A percentile compares a stretch with the other conserved stretches of the same genome.
These are phyloP conservation scores for Aphelenchoides avenae DNA, from an alignment of 1,140 invertebrate genomes.

Conservation along the genomic window DNA sequence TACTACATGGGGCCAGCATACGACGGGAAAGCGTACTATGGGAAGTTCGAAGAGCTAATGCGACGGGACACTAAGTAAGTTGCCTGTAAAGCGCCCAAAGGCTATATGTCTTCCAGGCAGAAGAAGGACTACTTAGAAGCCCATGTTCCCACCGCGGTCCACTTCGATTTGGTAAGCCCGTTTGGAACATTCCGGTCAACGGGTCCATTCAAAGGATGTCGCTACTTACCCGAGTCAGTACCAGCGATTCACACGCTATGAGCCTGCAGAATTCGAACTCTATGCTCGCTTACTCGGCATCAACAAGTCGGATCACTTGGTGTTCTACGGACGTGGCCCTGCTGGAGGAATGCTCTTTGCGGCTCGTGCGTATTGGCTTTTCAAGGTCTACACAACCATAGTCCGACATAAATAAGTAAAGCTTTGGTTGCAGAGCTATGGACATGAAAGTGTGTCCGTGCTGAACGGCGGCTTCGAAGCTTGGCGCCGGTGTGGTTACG, in stretches of 20 bases:
- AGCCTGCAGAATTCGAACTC: constrained; percentile 40
- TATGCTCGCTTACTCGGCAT: constrained; percentile 39
- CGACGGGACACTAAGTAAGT: constrained; percentile 10
- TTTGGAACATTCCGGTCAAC: too few relatives aligned
- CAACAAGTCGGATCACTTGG: constrained; percentile 37
- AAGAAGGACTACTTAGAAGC: constrained; percentile 18
- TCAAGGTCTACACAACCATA: too few relatives aligned
- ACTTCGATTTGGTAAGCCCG: constrained; percentile 36
- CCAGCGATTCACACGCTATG: constrained; percentile 39
- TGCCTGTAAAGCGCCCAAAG: too few relatives aligned
- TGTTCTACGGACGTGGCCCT: constrained; percentile 45
- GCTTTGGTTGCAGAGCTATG: constrained; percentile 44
- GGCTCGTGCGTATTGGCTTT: constrained; percentile 27
- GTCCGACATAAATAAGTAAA: too few relatives aligned
- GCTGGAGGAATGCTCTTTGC: constrained; percentile 47
- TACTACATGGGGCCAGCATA: constrained; percentile 25
- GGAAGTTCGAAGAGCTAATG: constrained; percentile 36
- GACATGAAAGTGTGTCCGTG: constrained; percentile 44
- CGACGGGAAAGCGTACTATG: constrained; percentile 24
- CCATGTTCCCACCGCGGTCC: constrained; percentile 34
- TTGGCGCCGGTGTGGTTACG: constrained; percentile 13
- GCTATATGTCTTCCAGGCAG: constrained; percentile 8
- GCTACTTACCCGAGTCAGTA: constrained; percentile 33
- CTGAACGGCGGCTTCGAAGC: constrained; percentile 34
- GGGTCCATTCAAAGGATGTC: too few relatives aligned